Evolutionary conservation across 2,888 invertebrate genomes (phyloP).

Genomic region (Idaea straminata): DNA sequence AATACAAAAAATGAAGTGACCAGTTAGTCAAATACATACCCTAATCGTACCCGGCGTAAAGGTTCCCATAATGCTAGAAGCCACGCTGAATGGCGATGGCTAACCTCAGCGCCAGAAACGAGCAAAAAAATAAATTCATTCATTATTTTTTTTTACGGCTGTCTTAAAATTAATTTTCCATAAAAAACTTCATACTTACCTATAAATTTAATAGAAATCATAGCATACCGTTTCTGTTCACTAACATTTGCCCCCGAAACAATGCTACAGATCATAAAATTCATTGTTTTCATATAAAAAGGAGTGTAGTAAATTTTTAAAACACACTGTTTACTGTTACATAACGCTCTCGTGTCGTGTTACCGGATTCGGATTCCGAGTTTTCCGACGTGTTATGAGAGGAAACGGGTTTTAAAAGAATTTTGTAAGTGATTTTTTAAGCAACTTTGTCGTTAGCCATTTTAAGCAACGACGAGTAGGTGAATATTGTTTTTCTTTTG

Average conservation of each 20-base stretch:
- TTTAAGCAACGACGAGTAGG: background rate
- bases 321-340: conserved; percentile 26
- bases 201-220: no score
- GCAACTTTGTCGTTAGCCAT: conserved; percentile 7
- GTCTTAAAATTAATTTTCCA: no score
- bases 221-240: background rate
- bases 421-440: conserved; percentile 9
- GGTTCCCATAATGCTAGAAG: no score
- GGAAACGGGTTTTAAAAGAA: conserved; percentile 19
- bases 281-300: conserved; percentile 36
- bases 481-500: no score
- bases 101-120: no score
- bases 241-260: conserved; percentile 13
- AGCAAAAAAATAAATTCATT: no score
- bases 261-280: conserved; percentile 35
- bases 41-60: no score
- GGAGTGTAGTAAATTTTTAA: conserved; percentile 35
- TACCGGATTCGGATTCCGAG: conserved; percentile 20
- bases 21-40: no score
- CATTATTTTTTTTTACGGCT: no score
- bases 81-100: no score
- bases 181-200: no score
- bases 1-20: no score
- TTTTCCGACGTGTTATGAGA: conserved; percentile 27
- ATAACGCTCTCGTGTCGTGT: conserved; percentile 16